Evolutionary conservation across 2,888 invertebrate genomes (phyloP), one percentile per base, ranked within the genome.

Genomic region (Ellobium chinense): DNA sequence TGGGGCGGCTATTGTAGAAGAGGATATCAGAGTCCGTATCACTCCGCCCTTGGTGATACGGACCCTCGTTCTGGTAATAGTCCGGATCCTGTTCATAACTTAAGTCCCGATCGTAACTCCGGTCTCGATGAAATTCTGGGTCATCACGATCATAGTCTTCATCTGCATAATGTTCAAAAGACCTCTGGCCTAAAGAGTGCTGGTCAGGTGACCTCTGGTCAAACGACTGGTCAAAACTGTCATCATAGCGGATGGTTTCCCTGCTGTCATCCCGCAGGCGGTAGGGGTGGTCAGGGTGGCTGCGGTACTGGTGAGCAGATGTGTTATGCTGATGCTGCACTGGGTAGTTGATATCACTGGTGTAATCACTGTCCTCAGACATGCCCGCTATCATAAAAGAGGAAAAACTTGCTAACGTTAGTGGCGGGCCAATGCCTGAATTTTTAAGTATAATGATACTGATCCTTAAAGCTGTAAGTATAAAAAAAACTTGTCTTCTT

Each of bases 281-380:
- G 76, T 87, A 86, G 2, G 87, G 88, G 69, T 87, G 87, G 78
- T 85, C 86, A 2, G 87, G 85, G 76, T 88, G 89, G 63, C 92
- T 91, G 66, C 92, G 91, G 87, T 92, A 93, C 94, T 98, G 98
- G 82, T 97, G 97, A 36, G 97, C 97, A 82, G 97, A 97, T 91
- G 96, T 96, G 94, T 98, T 98, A 89, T 97, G 95, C 92, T 97
- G 97, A 84, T 94, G 93, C 83, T 91, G 92, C 70, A 91, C 88
- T 74, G 98, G 98, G 94, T 96, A 98, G 94, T 98, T 98, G 91
- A 98, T 95, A 94, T 98, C 98, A 84, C 97, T 97, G 84, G 98
- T 98, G 94, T 98, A 98, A 94, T 98, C 98, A 89, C 97, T 97
- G 94, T 98, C 98, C 94, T 98, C 98, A 73, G 98, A 98, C 93